Conservation (phyloP, 2,113 vertebrate genomes). For the Melospiza georgiana region DNA sequence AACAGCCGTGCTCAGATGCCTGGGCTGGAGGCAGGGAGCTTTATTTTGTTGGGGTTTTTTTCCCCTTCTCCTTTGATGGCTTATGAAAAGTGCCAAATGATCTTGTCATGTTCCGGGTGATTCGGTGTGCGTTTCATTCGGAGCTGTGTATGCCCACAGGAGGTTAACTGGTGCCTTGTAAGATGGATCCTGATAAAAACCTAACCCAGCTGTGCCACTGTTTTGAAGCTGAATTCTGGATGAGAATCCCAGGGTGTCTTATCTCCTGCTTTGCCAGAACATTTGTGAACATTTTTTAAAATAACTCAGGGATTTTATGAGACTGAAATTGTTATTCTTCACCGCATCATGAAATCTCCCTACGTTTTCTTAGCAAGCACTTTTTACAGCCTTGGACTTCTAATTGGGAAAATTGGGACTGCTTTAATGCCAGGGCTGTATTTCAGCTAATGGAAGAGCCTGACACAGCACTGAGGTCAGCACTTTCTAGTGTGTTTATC, state of each 20-base stretch:
- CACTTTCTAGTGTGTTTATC: slow-evolving; percentile 23
- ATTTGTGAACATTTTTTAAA: not conserved
- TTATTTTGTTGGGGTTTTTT: not conserved
- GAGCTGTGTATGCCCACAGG: slow-evolving; percentile 35
- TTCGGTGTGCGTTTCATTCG: not conserved
- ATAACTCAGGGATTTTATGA: not conserved
- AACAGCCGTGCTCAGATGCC: not conserved
- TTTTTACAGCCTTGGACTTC: slow-evolving; percentile 27
- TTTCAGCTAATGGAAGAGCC: slow-evolving; percentile 43
- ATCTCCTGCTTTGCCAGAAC: not conserved
- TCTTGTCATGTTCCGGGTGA: slow-evolving; percentile 28
- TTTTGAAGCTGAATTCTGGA: not conserved
- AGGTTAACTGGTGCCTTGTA: slow-evolving; percentile 32
- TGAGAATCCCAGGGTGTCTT: not conserved
- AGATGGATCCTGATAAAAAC: slow-evolving; percentile 13
- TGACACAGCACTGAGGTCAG: slow-evolving; percentile 33
- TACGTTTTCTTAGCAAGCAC: not conserved
- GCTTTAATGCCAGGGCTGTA: slow-evolving; percentile 6
- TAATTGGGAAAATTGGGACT: slow-evolving; percentile 52
- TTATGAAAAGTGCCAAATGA: slow-evolving; percentile 4
- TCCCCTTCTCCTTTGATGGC: not conserved
- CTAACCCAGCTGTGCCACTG: not conserved
- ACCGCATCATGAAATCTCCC: not conserved
- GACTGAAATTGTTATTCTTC: not conserved
- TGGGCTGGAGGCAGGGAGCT: not conserved